Percentiles rank a stretch among this genome's conserved stretches.
phyloP scores from a whole-genome alignment of 2,113 vertebrate species.

The Paedocypris sp. region DNA sequence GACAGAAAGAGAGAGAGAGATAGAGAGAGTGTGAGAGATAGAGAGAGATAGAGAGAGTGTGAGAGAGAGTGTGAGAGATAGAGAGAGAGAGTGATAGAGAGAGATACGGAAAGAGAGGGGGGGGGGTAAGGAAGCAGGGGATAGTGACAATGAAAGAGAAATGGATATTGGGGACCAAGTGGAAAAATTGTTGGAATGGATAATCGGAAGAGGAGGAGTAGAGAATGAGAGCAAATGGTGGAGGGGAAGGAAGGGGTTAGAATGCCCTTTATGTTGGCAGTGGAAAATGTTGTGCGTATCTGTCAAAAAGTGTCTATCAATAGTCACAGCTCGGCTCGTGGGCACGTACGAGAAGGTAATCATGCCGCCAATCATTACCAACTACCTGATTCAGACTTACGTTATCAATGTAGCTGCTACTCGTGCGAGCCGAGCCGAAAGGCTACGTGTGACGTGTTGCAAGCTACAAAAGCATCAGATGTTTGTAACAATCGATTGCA shows the following conservation, averaged over 20 bases:
- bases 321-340: background rate
- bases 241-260: constrained; percentile 40
- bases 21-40: constrained; percentile 27
- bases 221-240: constrained; percentile 23
- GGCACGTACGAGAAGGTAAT: background rate
- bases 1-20: background rate
- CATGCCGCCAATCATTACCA: background rate
- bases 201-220: constrained; percentile 7
- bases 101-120: constrained; percentile 38
- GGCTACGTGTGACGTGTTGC: background rate
- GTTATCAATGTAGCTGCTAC: too few relatives aligned
- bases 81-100: constrained; percentile 24
- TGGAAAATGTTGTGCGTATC: constrained; percentile 13
- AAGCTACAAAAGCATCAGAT: background rate
- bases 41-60: constrained; percentile 15
- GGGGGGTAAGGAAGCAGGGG: background rate
- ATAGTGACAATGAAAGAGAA: constrained; percentile 23
- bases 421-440: too few relatives aligned
- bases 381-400: too few relatives aligned
- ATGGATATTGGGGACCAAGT: too few relatives aligned
- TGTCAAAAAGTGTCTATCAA: background rate
- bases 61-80: background rate
- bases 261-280: constrained; percentile 42
- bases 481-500: constrained; percentile 15
- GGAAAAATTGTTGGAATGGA: too few relatives aligned